Base-by-base conservation (phyloP, 2,888 invertebrate species). In the Autographa pulchrina region DNA sequence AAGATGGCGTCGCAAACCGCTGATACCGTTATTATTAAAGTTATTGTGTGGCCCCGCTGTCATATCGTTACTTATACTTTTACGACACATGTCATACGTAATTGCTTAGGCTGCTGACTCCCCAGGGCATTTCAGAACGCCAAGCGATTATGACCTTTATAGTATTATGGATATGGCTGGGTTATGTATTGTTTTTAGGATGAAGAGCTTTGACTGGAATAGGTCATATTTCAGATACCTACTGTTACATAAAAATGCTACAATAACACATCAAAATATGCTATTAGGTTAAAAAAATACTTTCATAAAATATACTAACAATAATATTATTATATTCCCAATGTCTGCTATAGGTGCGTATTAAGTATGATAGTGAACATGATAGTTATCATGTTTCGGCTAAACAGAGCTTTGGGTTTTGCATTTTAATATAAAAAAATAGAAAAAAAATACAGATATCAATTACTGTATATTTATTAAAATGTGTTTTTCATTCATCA, bases 21-120 rank as follows among this genome's bases (percentile, higher is more conserved):
- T 80, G 76, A 83, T 81, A 81, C 70, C 74, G 80, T 83, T 85
- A 89, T 85, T 87, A 88, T 87, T 88, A 90, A 89, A 90, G 88
- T 89, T 88, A 88, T 90, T 89, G 88, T 87, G 85, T 84, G 82
- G 82, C 82, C 83, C 84, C 85, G 82, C 82, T 85, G 87, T 85
- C 87, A 84, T 87, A 85, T 85, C 78, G 85, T 83, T 86, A 89
- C 85, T 81, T 81, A 77, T 75, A 75, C 83, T 75, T 90, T 93
- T 93, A 93, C 89, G 93, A 92, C 92, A 90, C 88, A 91, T 92
- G 93, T 93, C 93, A 92, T 88, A 88, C 88, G 90, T 94, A 93
- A 93, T 94, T 93, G 93, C 91, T 86, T 86, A 88, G 92, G 90
- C 90, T 89, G 85, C 80, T 83, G 85, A 71, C 78, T 88, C 90